These are phyloP conservation scores for Lordiphosa stackelbergi DNA, from an alignment of 1,140 invertebrate genomes.

Conservation along the genomic window DNA sequence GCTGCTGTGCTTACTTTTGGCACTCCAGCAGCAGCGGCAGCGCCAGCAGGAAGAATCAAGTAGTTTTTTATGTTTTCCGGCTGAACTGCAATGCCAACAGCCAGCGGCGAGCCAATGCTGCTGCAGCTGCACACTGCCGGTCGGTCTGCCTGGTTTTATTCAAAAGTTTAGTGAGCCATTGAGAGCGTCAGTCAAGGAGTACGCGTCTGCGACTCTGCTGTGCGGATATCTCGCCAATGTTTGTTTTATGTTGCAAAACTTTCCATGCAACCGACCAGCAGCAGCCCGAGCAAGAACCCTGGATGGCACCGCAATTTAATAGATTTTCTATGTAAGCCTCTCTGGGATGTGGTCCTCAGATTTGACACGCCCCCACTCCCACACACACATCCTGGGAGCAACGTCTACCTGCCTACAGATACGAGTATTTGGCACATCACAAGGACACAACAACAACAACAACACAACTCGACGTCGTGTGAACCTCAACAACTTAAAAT, in stretches of 20 bases:
- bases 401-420: conserved; percentile 59
- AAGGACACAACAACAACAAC: conserved; percentile 41
- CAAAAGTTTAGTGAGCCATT: conserved; percentile 75
- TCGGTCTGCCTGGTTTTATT: conserved; percentile 54
- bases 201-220: conserved; percentile 40
- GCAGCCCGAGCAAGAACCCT: conserved; percentile 14
- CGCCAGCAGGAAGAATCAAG: conserved; percentile 64
- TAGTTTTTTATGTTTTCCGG: conserved; percentile 75
- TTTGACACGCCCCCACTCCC: conserved; percentile 51
- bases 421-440: conserved; percentile 60
- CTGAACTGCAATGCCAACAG: conserved; percentile 72
- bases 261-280: conserved; percentile 48
- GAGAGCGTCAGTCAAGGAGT: conserved; percentile 65
- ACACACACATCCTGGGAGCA: conserved; percentile 3
- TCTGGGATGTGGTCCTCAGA: conserved; percentile 51
- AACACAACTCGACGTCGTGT: conserved; percentile 70
- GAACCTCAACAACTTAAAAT: conserved; percentile 75
- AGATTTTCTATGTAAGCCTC: conserved; percentile 73
- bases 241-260: conserved; percentile 74
- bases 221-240: conserved; percentile 64
- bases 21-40: conserved; percentile 35
- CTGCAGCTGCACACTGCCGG: conserved; percentile 27
- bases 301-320: conserved; percentile 62
- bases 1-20: conserved; percentile 71
- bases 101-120: conserved; percentile 42